Base-by-base conservation (phyloP, 2,888 invertebrate species). In the Rhagonycha lutea region DNA sequence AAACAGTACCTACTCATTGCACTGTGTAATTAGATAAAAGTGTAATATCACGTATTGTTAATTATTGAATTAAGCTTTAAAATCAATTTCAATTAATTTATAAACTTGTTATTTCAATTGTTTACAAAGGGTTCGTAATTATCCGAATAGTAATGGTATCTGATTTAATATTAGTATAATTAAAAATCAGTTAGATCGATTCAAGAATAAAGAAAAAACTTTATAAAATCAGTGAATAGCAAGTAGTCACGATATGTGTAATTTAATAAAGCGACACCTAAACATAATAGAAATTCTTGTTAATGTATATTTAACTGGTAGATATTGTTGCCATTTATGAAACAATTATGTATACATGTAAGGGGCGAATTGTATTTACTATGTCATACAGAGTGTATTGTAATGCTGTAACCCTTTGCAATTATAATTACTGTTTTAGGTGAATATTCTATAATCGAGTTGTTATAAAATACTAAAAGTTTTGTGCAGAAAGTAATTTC, bases 261-360 rank as follows among this genome's bases (percentile, higher is more conserved):
- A 24, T 65, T 65, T 65, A 65, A 24, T 65, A 24, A 63, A 65
- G 18, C 63, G n/a, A 26, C 63, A 26, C 63, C 63, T 47, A 18
- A 67, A 67, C 65, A 65, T 28, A 70, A 70, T n/a, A 70, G 29
- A 29, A 70, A 29, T 32, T 28, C 32, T 23, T 12, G 26, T 32
- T 65, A 23, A 67, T 72, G 71, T 23, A 32, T 63, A 67, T 29
- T 72, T 67, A 72, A 72, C 32, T 47, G 65, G 65, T 60, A 72
- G 23, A 72, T 67, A 71, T 47, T 47, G 71, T 71, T 29, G 29
- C 11, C 47, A 72, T 65, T 72, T 72, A 72, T 14, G n/a, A 63
- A 72, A 14, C 29, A 72, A 72, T 72, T 67, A 70, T 47, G 65
- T 67, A 67, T 67, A 32, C 24, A 65, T 65, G 47, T 72, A 29